Evolutionary conservation across 2,113 vertebrate species (phyloP).

Genomic region (Origma solitaria): DNA sequence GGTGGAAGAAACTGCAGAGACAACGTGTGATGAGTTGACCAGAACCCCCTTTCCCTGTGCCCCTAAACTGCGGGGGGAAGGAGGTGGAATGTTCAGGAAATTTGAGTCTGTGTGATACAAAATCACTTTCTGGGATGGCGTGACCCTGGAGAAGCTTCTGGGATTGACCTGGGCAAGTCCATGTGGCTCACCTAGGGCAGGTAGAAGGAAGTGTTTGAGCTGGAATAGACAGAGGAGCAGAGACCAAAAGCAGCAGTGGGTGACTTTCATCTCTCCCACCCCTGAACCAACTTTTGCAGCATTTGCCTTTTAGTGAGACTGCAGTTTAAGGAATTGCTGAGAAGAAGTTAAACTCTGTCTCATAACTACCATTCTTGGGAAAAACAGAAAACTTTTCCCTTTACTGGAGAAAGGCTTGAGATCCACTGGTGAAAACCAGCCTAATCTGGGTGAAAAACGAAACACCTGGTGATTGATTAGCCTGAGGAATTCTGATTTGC

Average conservation of each 20-base stretch:
- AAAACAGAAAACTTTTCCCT: background rate
- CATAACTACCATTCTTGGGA: background rate
- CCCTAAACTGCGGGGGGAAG: background rate
- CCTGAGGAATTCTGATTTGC: background rate
- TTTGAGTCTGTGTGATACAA: background rate
- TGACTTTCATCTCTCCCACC: background rate
- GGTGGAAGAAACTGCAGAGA: background rate
- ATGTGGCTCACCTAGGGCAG: background rate
- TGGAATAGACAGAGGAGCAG: background rate
- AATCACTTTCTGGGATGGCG: background rate
- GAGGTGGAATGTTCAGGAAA: background rate
- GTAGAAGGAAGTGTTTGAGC: background rate
- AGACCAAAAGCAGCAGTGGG: background rate
- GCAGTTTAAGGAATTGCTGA: background rate
- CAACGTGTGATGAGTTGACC: background rate
- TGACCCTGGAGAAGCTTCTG: background rate
- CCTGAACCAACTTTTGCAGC: background rate
- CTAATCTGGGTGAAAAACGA: background rate
- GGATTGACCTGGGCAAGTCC: background rate
- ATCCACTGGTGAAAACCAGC: background rate
- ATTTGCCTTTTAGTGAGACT: background rate
- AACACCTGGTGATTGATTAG: background rate
- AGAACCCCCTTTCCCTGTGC: background rate
- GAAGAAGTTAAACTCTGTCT: background rate
- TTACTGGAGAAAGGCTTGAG: background rate